Conservation (phyloP, 2,888 invertebrate genomes). For the Colletes collaris region DNA sequence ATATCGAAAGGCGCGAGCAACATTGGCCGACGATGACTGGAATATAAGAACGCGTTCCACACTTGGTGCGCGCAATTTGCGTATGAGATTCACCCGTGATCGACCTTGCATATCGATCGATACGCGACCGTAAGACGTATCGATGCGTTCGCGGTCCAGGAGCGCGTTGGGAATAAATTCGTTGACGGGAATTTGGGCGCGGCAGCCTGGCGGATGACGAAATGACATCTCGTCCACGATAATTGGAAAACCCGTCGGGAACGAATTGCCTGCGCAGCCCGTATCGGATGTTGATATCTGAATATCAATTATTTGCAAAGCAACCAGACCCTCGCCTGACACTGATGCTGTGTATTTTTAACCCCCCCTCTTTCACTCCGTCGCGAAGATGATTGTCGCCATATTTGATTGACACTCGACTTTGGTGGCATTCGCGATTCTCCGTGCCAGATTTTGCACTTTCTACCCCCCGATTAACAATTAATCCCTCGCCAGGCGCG, state of each 20-base stretch:
- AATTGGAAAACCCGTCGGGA: constrained; percentile 46
- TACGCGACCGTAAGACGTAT: constrained; percentile 44
- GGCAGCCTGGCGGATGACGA: constrained; percentile 41
- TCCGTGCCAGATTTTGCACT: too few species aligned
- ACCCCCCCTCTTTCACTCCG: background rate
- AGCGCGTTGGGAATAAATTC: constrained; percentile 48
- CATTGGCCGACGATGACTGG: constrained; percentile 3
- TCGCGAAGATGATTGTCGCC: constrained; percentile 1
- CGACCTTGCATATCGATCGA: constrained; percentile 57
- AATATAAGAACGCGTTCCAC: constrained; percentile 22
- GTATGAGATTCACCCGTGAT: constrained; percentile 36
- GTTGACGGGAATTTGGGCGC: constrained; percentile 55
- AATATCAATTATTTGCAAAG: constrained; percentile 39
- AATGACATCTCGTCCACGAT: constrained; percentile 49
- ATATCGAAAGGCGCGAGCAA: background rate
- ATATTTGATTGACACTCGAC: background rate
- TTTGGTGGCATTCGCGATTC: too few species aligned
- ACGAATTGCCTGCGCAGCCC: constrained; percentile 21
- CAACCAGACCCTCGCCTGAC: background rate
- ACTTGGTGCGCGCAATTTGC: constrained; percentile 46
- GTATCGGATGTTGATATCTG: constrained; percentile 31
- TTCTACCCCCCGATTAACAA: too few species aligned
- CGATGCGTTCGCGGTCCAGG: constrained; percentile 38
- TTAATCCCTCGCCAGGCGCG: too few species aligned
- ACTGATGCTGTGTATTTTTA: constrained; percentile 12